Conservation (phyloP, 1,140 invertebrate genomes). For the Pectinophora gossypiella region DNA sequence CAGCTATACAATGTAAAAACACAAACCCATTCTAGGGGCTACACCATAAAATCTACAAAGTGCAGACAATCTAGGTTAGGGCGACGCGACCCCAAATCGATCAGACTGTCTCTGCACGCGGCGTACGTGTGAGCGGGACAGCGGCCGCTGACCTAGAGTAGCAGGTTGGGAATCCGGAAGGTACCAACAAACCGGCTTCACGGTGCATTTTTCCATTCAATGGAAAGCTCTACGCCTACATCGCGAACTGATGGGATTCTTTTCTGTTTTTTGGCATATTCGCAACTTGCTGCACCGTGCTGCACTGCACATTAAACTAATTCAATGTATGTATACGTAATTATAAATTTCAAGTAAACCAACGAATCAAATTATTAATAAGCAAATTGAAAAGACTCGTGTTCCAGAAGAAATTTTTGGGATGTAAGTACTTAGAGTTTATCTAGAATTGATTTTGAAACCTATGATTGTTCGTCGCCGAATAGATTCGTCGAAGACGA, state of each 20-base stretch:
- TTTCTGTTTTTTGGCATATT: conserved; percentile 34
- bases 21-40: conserved; percentile 15
- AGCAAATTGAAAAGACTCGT: too few relatives aligned
- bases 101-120: conserved; percentile 31
- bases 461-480: too few relatives aligned
- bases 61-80: conserved; percentile 64
- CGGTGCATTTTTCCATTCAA: conserved; percentile 71
- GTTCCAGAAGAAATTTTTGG: too few relatives aligned
- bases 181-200: conserved; percentile 65
- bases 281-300: too few relatives aligned
- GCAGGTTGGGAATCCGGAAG: conserved; percentile 73
- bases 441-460: too few relatives aligned
- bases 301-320: too few relatives aligned
- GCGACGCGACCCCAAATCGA: conserved; percentile 65
- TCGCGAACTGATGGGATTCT: conserved; percentile 34
- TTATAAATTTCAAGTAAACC: too few relatives aligned
- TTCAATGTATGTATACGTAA: too few relatives aligned
- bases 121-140: conserved; percentile 45
- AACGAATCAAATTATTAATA: too few relatives aligned
- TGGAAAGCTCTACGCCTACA: conserved; percentile 65
- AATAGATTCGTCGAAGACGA: too few relatives aligned
- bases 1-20: not conserved
- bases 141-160: conserved; percentile 58
- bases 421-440: too few relatives aligned
- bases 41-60: conserved; percentile 47